A percentile compares a stretch with the other conserved stretches of the same genome.
phyloP scores from a whole-genome alignment of 2,113 vertebrate genomes.

The Porphyrio hochstetteri region DNA sequence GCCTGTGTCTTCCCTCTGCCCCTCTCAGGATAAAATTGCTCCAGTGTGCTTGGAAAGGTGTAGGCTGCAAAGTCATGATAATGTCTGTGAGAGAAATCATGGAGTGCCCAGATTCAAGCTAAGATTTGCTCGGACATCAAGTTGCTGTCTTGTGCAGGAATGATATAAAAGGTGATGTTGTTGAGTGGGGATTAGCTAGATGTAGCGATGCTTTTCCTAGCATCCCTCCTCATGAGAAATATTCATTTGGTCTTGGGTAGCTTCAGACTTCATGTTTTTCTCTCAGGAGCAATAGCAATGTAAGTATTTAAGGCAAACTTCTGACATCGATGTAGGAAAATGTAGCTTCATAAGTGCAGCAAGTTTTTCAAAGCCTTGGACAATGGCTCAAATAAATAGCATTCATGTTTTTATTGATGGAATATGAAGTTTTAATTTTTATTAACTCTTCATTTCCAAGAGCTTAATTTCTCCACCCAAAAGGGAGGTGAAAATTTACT shows the following conservation, averaged over 20 bases:
- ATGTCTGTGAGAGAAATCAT: background rate
- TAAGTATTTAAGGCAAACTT: background rate
- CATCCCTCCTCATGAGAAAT: background rate
- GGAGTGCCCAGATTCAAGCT: background rate
- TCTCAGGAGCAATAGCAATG: background rate
- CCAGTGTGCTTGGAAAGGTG: background rate
- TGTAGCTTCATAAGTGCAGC: background rate
- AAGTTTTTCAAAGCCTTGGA: background rate
- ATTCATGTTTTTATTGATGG: background rate
- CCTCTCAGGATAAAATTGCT: background rate
- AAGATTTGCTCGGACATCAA: background rate
- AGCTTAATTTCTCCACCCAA: background rate
- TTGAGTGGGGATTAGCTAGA: background rate
- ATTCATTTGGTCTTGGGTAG: background rate
- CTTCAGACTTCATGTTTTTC: background rate
- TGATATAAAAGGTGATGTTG: background rate
- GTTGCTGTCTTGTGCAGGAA: background rate
- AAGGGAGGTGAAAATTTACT: background rate
- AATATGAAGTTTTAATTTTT: background rate
- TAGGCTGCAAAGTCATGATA: background rate
- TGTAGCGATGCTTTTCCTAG: rapidly evolving
- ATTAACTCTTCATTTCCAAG: background rate
- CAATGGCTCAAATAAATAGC: background rate
- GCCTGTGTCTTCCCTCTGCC: background rate
- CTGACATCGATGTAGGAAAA: background rate